phyloP scores from a whole-genome alignment of 2,888 invertebrate species.

The Pherbina coryleti region DNA sequence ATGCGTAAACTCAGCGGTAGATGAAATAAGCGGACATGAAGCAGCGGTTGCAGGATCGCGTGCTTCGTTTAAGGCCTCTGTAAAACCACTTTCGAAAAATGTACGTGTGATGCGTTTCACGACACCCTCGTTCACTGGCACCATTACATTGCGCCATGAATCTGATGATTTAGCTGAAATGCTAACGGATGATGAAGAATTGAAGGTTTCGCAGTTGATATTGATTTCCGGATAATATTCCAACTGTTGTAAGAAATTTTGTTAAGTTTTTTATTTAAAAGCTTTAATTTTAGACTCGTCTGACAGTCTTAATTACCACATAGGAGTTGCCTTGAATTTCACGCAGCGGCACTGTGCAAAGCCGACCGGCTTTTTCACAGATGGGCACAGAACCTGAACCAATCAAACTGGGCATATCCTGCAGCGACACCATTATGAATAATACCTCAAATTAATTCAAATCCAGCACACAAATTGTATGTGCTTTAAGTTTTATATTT shows the following conservation, averaged over 20 bases:
- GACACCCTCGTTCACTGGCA: slow-evolving; percentile 79
- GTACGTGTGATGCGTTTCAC: slow-evolving; percentile 81
- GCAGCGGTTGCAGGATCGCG: slow-evolving; percentile 68
- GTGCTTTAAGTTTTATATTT: too few relatives aligned
- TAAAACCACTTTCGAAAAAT: slow-evolving; percentile 82
- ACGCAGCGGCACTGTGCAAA: slow-evolving; percentile 73
- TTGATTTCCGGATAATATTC: slow-evolving; percentile 79
- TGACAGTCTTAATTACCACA: slow-evolving; percentile 65
- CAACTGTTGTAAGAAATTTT: slow-evolving; percentile 70
- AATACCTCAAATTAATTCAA: not conserved
- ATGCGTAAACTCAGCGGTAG: slow-evolving; percentile 72
- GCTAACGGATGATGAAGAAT: slow-evolving; percentile 71
- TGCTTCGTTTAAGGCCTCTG: slow-evolving; percentile 77
- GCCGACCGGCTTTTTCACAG: slow-evolving; percentile 72
- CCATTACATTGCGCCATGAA: slow-evolving; percentile 70
- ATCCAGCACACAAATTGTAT: too few relatives aligned
- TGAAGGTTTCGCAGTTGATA: slow-evolving; percentile 73
- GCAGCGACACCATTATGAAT: slow-evolving; percentile 70
- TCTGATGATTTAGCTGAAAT: slow-evolving; percentile 63
- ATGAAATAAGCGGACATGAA: slow-evolving; percentile 70
- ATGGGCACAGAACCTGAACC: slow-evolving; percentile 72
- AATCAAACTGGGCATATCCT: slow-evolving; percentile 72
- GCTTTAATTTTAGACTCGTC: slow-evolving; percentile 56
- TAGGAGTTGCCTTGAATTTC: slow-evolving; percentile 62
- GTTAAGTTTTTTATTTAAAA: too few relatives aligned